phyloP scores from a whole-genome alignment of 1,140 invertebrate genomes.

The Leptopilina boulardi region DNA sequence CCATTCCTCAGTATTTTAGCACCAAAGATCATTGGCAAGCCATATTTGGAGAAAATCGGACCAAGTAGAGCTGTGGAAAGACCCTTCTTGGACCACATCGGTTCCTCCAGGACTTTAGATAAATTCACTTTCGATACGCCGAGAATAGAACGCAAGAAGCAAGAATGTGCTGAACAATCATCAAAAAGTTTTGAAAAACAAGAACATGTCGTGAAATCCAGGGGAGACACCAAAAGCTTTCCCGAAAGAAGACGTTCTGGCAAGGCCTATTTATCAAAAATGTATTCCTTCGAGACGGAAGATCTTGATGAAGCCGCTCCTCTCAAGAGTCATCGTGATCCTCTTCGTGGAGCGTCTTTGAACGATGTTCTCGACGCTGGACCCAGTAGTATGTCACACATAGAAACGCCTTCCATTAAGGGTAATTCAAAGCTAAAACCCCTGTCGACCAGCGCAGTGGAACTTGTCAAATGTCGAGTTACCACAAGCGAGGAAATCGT shows the following conservation, averaged over 20 bases:
- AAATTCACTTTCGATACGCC: slow-evolving; percentile 68
- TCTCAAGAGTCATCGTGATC: slow-evolving; percentile 56
- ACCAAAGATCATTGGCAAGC: slow-evolving; percentile 70
- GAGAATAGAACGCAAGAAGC: slow-evolving; percentile 29
- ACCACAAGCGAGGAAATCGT: slow-evolving; percentile 71
- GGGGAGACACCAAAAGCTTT: slow-evolving; percentile 45
- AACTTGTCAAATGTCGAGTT: slow-evolving; percentile 69
- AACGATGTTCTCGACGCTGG: slow-evolving; percentile 67
- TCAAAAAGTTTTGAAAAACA: slow-evolving; percentile 33
- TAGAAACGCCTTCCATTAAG: slow-evolving; percentile 52
- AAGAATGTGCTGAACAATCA: slow-evolving; percentile 33
- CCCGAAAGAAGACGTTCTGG: slow-evolving; percentile 62
- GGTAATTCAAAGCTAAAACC: slow-evolving; percentile 39
- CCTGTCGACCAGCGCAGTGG: slow-evolving; percentile 44
- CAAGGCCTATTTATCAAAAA: slow-evolving; percentile 67
- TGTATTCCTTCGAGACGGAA: slow-evolving; percentile 74
- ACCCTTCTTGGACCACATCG: slow-evolving; percentile 70
- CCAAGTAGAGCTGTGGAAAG: slow-evolving; percentile 69
- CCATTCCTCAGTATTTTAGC: slow-evolving; percentile 67
- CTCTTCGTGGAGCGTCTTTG: slow-evolving; percentile 62
- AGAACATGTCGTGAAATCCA: not conserved
- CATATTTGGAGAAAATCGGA: slow-evolving; percentile 71
- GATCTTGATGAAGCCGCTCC: slow-evolving; percentile 61
- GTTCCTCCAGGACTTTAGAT: slow-evolving; percentile 69
- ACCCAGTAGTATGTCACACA: slow-evolving; percentile 62